These are phyloP conservation scores for Armadillidium nasatum DNA, from an alignment of 1,140 invertebrate species.

Conservation along the genomic window DNA sequence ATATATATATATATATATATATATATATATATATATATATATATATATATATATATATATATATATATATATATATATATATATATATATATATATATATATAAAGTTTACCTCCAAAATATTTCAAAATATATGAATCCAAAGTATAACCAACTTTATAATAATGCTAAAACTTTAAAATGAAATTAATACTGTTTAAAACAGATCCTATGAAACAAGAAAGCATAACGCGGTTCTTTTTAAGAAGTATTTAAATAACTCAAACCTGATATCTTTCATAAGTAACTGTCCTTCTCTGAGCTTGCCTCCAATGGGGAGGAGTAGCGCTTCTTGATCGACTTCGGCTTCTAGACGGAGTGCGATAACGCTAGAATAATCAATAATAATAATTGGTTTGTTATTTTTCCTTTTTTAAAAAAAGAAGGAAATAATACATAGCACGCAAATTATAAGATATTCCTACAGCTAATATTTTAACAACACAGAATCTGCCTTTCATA, in stretches of 20 bases:
- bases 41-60: no score
- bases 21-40: no score
- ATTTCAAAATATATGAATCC: not conserved
- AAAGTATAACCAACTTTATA: not conserved
- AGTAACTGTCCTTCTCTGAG: slow-evolving; percentile 73
- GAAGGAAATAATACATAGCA: no score
- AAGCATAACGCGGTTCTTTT: not conserved
- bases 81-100: not conserved
- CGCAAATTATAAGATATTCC: no score
- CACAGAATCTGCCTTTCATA: no score
- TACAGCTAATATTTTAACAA: no score
- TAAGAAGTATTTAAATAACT: not conserved
- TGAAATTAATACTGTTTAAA: not conserved
- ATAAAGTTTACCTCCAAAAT: not conserved
- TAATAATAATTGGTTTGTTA: not conserved
- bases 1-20: no score
- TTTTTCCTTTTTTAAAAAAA: not conserved
- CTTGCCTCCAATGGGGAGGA: slow-evolving; percentile 83
- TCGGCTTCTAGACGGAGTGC: slow-evolving; percentile 65
- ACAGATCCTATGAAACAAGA: not conserved
- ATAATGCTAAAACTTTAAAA: not conserved
- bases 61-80: no score
- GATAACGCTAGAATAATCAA: slow-evolving; percentile 58
- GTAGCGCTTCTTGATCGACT: slow-evolving; percentile 73
- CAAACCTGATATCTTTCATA: slow-evolving; percentile 70